Percentiles rank a stretch among this genome's conserved stretches.
Evolutionary conservation across 2,888 invertebrate genomes (phyloP).

Genomic region (Netelia melanura): DNA sequence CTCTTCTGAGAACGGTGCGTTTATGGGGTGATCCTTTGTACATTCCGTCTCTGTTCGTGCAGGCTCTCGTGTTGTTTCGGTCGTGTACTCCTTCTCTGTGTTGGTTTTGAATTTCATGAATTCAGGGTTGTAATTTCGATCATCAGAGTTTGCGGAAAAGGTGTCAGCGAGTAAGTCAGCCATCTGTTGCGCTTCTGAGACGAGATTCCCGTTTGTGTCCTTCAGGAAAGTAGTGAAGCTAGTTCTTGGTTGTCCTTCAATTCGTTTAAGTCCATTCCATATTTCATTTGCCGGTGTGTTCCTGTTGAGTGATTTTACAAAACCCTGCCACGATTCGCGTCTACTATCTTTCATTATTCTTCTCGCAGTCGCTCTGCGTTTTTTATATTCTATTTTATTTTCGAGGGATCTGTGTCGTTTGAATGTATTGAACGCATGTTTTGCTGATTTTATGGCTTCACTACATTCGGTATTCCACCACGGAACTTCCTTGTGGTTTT

Average conservation of each 20-base stretch:
- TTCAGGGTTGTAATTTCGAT: constrained; percentile 30
- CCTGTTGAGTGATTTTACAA: background rate
- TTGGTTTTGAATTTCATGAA: constrained; percentile 29
- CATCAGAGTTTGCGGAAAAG: constrained; percentile 49
- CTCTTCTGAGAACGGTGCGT: constrained; percentile 2
- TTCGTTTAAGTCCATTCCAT: constrained; percentile 13
- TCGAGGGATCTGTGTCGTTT: constrained; percentile 61
- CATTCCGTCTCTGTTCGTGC: background rate
- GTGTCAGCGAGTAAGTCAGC: constrained; percentile 39
- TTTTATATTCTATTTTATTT: constrained; percentile 63
- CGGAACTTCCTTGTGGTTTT: constrained; percentile 4
- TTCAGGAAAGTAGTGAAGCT: background rate
- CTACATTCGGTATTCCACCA: constrained; percentile 65
- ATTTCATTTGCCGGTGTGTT: background rate
- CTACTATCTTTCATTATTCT: constrained; percentile 19
- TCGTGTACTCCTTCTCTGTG: background rate
- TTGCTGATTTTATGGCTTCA: constrained; percentile 52
- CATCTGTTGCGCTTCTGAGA: constrained; percentile 39
- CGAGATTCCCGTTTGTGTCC: background rate
- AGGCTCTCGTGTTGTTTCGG: background rate
- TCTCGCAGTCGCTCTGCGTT: constrained; percentile 55
- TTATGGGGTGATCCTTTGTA: constrained; percentile 5
- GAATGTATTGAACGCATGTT: constrained; percentile 60
- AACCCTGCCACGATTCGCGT: background rate
- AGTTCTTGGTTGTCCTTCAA: background rate